Conservation (phyloP, 1,140 invertebrate genomes). For the Cylas formicarius region DNA sequence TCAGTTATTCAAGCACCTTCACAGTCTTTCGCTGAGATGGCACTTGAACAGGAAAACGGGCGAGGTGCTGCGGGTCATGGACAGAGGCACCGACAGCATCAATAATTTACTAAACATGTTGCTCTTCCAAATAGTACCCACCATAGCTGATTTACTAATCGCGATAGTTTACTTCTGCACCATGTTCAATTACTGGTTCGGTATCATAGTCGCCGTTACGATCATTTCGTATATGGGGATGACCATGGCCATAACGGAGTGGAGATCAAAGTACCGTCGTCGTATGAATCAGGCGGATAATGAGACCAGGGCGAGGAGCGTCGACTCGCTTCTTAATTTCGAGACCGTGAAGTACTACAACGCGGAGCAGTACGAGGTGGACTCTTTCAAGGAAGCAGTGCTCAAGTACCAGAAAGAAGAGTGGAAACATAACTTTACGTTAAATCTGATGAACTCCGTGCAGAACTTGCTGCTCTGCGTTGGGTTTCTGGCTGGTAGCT, state of each 20-base stretch:
- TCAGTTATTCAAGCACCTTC: slow-evolving; percentile 80
- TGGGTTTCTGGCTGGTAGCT: slow-evolving; percentile 77
- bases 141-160: slow-evolving; percentile 84
- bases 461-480: slow-evolving; percentile 84
- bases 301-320: slow-evolving; percentile 76
- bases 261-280: slow-evolving; percentile 89
- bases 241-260: slow-evolving; percentile 89
- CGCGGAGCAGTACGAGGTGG: slow-evolving; percentile 84
- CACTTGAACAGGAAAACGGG: slow-evolving; percentile 90
- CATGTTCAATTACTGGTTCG: slow-evolving; percentile 88
- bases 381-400: slow-evolving; percentile 75
- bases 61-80: slow-evolving; percentile 90
- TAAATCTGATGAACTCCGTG: slow-evolving; percentile 81
- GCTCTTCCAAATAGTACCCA: slow-evolving; percentile 82
- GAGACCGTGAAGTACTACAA: slow-evolving; percentile 98
- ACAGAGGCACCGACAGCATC: slow-evolving; percentile 90
- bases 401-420: slow-evolving; percentile 83
- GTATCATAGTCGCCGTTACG: slow-evolving; percentile 84
- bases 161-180: slow-evolving; percentile 84
- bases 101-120: slow-evolving; percentile 87
- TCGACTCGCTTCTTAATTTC: slow-evolving; percentile 94
- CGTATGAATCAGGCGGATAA: slow-evolving; percentile 92
- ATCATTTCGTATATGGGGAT: slow-evolving; percentile 90
- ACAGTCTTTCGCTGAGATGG: slow-evolving; percentile 80
- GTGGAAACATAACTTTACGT: slow-evolving; percentile 74